Conservation (phyloP, 2,113 vertebrate genomes). For the Oryctolagus cuniculus region mOryCun1.1 NC_091436.1:112768501-112769000, state of each 20-base stretch:
- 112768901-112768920: too few relatives aligned
- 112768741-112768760: not conserved
- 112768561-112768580: not conserved
- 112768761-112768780: too few relatives aligned
- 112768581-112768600: not conserved
- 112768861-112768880: too few relatives aligned
- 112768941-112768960: too few relatives aligned
- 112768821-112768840: too few relatives aligned
- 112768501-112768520: not conserved
- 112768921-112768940: too few relatives aligned
- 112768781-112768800: too few relatives aligned
- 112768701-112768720: not conserved
- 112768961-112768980: too few relatives aligned
- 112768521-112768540: not conserved
- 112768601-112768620: conserved; percentile 8
- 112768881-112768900: too few relatives aligned
- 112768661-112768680: not conserved
- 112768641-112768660: not conserved
- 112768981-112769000: too few relatives aligned
- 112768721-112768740: not conserved
- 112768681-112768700: not conserved
- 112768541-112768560: not conserved
- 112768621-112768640: not conserved
- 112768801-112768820: too few relatives aligned
- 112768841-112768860: too few relatives aligned